Base-by-base conservation (phyloP, 2,113 vertebrate species). In the Orycteropus afer region DNA sequence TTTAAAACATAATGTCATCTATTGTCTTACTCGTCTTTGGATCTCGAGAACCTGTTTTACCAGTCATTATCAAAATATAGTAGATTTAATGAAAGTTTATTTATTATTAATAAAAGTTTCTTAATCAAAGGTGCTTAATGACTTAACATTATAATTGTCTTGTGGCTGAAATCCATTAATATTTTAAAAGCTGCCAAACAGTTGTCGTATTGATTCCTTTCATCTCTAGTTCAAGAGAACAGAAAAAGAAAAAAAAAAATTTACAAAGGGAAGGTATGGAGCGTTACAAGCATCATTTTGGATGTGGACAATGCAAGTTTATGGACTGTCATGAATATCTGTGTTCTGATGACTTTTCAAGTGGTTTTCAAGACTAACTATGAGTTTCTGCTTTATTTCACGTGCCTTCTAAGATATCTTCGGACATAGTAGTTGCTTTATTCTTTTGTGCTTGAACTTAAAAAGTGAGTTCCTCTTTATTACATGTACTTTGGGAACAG, bases 391-490 rank as follows among this genome's bases (percentile, higher is more conserved):
- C 57, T 95, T 76, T 93, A 71, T 82, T 92, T 91, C 86, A 61
- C 27, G 17, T 49, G 65, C 57, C 42, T 96, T 78, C 51, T 40
- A 74, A 91, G 80, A 77, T 49, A 51, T 42, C 77, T 37, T 47
- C 1, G 1, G 81, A 74, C 61, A 86, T 47, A 87, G 32, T 3
- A 23, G 59, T 63, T 90, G 71, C 77, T 93, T 96, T 97, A 85
- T 90, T 94, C 59, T 87, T 94, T 95, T 93, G 94, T 84, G 57
- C 88, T 83, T 80, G 45, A 94, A 67, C 67, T 93, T 95, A 57
- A 95, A 94, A 96, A 92, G 51, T n/a, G 65, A 76, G 11, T 84
- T 87, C 94, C 77, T 96, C 71, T 93, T 86, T 93, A 81, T 77
- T 88, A 49, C n/a, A 0, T 55, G 55, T 89, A 63, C 53, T 84